Percentiles rank a stretch among this genome's conserved stretches.
These are phyloP conservation scores for human DNA, from an alignment of 2,113 vertebrate species.

Conservation along the genomic window DNA sequence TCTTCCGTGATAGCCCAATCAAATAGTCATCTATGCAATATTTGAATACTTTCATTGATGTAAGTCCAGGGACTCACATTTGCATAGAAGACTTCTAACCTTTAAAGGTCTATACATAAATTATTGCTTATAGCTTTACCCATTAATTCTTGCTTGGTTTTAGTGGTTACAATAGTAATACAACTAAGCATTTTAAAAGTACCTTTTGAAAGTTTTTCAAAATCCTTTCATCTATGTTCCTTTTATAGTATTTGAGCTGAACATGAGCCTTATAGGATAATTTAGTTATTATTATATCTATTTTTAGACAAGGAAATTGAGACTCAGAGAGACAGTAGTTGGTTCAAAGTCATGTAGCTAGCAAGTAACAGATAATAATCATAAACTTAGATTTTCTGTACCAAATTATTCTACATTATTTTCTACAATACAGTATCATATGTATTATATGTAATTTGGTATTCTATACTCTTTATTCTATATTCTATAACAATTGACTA, in stretches of 20 bases:
- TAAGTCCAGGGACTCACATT: background rate
- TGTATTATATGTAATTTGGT: too few species aligned
- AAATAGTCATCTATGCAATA: background rate
- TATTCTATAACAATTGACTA: too few species aligned
- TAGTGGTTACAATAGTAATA: background rate
- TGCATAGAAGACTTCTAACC: background rate
- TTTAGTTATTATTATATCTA: background rate
- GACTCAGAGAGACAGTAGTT: background rate
- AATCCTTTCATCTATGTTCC: constrained; percentile 2
- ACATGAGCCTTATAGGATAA: background rate
- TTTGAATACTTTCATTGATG: background rate
- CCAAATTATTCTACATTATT: background rate
- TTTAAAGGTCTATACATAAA: background rate
- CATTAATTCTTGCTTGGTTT: background rate
- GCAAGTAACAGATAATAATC: background rate
- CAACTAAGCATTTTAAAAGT: background rate
- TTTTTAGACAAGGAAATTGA: background rate
- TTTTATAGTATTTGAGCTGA: background rate
- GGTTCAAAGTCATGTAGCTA: background rate
- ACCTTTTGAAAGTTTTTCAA: background rate
- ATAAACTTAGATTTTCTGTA: constrained; percentile 13
- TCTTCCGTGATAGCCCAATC: background rate
- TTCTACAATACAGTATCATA: background rate
- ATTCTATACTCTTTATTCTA: too few species aligned
- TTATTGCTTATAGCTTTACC: background rate